Base-by-base conservation (phyloP, 2,113 vertebrate genomes). In the Urocitellus parryii region DNA sequence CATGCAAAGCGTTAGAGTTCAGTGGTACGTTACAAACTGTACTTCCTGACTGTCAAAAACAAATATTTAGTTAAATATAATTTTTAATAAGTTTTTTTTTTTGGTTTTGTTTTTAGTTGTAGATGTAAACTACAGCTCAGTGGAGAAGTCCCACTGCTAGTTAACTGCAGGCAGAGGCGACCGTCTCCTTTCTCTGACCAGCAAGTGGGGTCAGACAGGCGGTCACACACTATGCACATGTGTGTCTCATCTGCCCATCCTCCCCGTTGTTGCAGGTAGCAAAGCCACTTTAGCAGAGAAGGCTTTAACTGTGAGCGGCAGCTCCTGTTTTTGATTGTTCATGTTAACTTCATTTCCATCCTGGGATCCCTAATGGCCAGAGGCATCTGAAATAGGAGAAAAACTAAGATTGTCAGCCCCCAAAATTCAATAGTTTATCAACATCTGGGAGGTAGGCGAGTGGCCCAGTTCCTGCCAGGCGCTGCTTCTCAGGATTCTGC, bases 391-490 rank as follows among this genome's bases (percentile, higher is more conserved):
- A 48, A 37, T 45, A 11, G 4, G 67, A 78, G 10, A 27, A 2
- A 51, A 51, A 24, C 20, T 48, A n/a, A 94, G n/a, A 22, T 8
- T 2, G 27, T 45, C 22, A 4, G 37, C 18, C 8, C 53, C 24
- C 7, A 3, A 45, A 45, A 45, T 45, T 45, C 8, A 45, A 45
- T 45, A 45, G 45, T 45, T 45, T 45, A 45, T 45, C 45, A 45
- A 45, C 45, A 45, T 45, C 45, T 45, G 45, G 45, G 45, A 37
- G 4, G 12, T 0, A 1, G 37, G 51, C 1, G 1, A 13, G 72
- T 10, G 11, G 4, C 20, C 0, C n/a, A 0, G 1, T 29, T 0
- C 13, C 32, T 11, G 32, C 65, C 7, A 0, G 13, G 39, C 2
- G n/a, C 16, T 22, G 25, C 58, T 1, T 3, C 92, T 97, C 94